Conservation (phyloP, 2,113 vertebrate species). For the Mionectes macconnelli region DNA sequence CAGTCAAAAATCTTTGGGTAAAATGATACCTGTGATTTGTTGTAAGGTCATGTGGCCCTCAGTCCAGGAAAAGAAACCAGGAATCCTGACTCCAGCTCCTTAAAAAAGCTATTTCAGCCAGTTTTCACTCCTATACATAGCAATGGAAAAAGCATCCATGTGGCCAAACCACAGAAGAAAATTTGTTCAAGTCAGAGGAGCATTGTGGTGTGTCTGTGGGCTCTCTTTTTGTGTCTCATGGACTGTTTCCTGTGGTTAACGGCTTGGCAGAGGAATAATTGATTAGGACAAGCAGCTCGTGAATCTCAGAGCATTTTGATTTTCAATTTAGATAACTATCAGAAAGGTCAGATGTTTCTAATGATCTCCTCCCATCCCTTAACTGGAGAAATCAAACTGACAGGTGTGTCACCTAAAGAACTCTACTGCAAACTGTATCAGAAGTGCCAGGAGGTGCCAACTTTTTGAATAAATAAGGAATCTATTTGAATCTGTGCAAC, state of each 20-base stretch:
- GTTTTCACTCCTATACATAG: neutral
- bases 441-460: neutral
- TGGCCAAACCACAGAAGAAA: neutral
- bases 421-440: neutral
- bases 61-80: neutral
- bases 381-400: conserved; percentile 8
- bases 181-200: neutral
- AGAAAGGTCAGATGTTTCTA: conserved; percentile 19
- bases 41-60: neutral
- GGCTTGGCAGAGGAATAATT: neutral
- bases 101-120: neutral
- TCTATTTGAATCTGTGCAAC: neutral
- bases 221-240: neutral
- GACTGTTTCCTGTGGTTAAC: neutral
- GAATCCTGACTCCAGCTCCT: neutral
- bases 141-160: neutral
- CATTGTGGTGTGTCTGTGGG: neutral
- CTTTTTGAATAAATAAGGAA: neutral
- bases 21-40: neutral
- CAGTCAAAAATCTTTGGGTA: neutral
- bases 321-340: conserved; percentile 18
- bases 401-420: neutral
- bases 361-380: neutral
- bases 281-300: neutral
- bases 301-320: neutral